phyloP scores from a whole-genome alignment of 2,888 invertebrate genomes.

The Drosophila paranaensis region DNA sequence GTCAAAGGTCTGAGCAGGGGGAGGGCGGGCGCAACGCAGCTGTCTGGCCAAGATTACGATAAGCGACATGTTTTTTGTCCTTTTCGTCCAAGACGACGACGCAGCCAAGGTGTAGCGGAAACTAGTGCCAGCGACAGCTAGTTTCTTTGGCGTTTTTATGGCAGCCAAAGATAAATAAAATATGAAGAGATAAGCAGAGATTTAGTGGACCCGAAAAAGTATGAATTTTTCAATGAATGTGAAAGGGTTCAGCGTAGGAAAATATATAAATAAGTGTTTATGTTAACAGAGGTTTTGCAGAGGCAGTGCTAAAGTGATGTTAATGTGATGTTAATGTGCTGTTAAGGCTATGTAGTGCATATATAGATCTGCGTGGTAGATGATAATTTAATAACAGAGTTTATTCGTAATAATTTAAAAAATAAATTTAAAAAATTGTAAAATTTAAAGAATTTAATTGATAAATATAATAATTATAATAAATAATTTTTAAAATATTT shows the following conservation, averaged over 20 bases:
- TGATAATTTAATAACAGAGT: no score
- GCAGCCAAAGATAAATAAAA: conserved; percentile 2
- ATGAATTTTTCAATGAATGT: conserved; percentile 16
- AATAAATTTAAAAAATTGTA: no score
- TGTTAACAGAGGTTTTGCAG: neutral
- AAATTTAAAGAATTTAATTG: no score
- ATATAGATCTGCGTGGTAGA: no score
- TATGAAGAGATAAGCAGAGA: conserved; percentile 18
- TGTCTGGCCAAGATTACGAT: conserved; percentile 79
- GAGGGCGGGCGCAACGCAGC: conserved; percentile 52
- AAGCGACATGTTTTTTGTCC: conserved; percentile 60
- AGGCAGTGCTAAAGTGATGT: neutral
- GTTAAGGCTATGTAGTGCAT: neutral
- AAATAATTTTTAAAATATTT: no score
- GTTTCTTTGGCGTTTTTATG: conserved; percentile 37
- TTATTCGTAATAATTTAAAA: no score
- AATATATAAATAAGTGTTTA: neutral
- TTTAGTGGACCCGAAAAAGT: conserved; percentile 2
- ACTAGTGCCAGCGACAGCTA: conserved; percentile 26
- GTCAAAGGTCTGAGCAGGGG: conserved; percentile 1
- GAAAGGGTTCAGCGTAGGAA: neutral
- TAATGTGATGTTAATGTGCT: neutral
- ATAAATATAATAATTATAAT: no score
- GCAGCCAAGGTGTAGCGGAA: conserved; percentile 18
- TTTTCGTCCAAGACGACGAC: conserved; percentile 4